Conservation (phyloP, 2,888 invertebrate species). For the Cheilosia grossa region DNA sequence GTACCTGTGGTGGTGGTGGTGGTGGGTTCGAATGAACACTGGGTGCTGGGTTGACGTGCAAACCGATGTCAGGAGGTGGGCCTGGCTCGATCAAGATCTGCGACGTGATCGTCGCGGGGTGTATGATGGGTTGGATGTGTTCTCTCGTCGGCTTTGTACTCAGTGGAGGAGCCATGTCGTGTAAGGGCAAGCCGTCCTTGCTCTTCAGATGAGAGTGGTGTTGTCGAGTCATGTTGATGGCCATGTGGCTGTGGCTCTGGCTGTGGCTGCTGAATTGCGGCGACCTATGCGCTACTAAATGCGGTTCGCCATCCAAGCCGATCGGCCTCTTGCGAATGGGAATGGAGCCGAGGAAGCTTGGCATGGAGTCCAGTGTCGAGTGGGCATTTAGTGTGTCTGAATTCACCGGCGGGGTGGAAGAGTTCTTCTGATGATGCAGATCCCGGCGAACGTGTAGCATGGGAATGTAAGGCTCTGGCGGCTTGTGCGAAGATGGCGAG, state of each 20-base stretch:
- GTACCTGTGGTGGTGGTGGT: conserved; percentile 65
- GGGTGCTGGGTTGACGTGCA: conserved; percentile 48
- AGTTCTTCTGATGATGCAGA: conserved; percentile 83
- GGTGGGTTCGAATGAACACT: conserved; percentile 62
- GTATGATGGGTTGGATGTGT: conserved; percentile 61
- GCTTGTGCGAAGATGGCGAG: conserved; percentile 79
- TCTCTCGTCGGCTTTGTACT: conserved; percentile 39
- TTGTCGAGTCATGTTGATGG: conserved; percentile 81
- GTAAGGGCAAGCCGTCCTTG: conserved; percentile 57
- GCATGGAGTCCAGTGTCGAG: conserved; percentile 82
- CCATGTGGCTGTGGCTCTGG: conserved; percentile 62
- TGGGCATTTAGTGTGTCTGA: conserved; percentile 77
- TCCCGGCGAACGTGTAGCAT: conserved; percentile 91
- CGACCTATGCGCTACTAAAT: conserved; percentile 64
- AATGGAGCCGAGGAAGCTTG: conserved; percentile 82
- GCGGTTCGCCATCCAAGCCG: conserved; percentile 78
- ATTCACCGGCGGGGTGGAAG: conserved; percentile 73
- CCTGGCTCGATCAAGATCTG: conserved; percentile 68
- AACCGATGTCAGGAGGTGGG: conserved; percentile 59
- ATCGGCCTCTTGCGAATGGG: conserved; percentile 82
- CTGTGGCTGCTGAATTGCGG: conserved; percentile 38
- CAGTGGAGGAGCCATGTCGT: conserved; percentile 60
- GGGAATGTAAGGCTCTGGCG: conserved; percentile 83
- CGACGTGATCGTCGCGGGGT: conserved; percentile 64
- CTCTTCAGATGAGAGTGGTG: conserved; percentile 71